phyloP scores from a whole-genome alignment of 2,888 invertebrate genomes.

The Lagria hirta region DNA sequence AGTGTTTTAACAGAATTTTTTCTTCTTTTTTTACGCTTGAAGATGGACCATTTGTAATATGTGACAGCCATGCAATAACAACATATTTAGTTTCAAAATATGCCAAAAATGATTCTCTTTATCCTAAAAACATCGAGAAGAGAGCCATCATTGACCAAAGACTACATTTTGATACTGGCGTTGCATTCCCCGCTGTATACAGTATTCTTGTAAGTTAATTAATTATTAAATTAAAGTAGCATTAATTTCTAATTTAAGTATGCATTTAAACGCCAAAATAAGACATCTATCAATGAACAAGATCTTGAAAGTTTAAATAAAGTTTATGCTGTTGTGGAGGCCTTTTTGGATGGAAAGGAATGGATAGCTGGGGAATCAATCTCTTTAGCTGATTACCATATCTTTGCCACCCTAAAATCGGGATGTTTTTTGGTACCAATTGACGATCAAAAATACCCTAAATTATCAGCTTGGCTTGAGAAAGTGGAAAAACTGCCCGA shows the following conservation, averaged over 20 bases:
- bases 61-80: too few species aligned
- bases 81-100: too few species aligned
- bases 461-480: conserved; percentile 45
- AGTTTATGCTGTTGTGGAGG: conserved; percentile 36
- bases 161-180: too few species aligned
- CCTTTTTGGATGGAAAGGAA: conserved; percentile 3
- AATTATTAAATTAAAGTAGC: too few species aligned
- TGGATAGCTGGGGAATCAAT: not conserved
- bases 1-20: too few species aligned
- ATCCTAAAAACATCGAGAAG: too few species aligned
- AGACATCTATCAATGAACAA: conserved; percentile 38
- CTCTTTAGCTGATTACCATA: conserved; percentile 32
- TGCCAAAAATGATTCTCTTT: too few species aligned
- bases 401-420: conserved; percentile 47
- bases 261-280: conserved; percentile 1
- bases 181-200: too few species aligned
- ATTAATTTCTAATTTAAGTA: conserved; percentile 3
- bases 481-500: conserved; percentile 45
- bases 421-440: conserved; percentile 28
- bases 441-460: conserved; percentile 31
- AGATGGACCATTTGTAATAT: too few species aligned
- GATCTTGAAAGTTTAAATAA: conserved; percentile 50
- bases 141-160: too few species aligned
- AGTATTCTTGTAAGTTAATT: too few species aligned
- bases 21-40: too few species aligned